These are phyloP conservation scores for Falco punctatus DNA, from an alignment of 2,113 vertebrate genomes.

Conservation along the genomic window DNA sequence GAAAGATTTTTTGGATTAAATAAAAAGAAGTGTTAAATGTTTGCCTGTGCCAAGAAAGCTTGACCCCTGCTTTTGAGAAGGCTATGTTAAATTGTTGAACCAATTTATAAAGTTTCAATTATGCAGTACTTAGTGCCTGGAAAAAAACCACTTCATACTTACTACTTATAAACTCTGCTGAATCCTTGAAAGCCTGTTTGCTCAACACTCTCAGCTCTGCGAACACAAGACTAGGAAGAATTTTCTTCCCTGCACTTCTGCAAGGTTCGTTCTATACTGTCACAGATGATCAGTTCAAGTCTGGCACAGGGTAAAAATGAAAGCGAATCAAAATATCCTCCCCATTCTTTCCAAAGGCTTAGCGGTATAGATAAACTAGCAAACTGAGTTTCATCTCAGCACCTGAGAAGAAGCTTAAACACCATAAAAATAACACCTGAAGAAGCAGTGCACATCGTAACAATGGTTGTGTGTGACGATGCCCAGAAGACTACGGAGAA, in stretches of 20 bases:
- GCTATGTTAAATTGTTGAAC: too few relatives aligned
- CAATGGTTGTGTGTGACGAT: background rate
- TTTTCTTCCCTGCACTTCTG: background rate
- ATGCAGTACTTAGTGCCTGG: background rate
- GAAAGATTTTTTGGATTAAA: constrained; percentile 30
- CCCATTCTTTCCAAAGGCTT: background rate
- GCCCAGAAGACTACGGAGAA: background rate
- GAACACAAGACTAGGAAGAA: background rate
- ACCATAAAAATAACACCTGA: background rate
- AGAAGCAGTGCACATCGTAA: background rate
- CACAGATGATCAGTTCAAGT: background rate
- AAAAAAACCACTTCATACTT: background rate
- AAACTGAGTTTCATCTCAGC: background rate
- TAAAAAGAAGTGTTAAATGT: constrained; percentile 3
- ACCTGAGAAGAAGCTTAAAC: background rate
- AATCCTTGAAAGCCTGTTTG: background rate
- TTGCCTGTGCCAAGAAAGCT: background rate
- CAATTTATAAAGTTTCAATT: constrained; percentile 51
- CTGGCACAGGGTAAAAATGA: background rate
- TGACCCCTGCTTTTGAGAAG: constrained; percentile 10
- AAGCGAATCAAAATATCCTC: background rate
- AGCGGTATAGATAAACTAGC: background rate
- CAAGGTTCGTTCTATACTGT: background rate
- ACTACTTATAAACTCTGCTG: background rate
- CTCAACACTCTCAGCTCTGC: background rate